A percentile compares a stretch with the other conserved stretches of the same genome.
These are phyloP conservation scores for human (Homo sapiens) DNA, from an alignment of 2,113 vertebrate genomes.

Conservation along the genomic window GRCh38 chr9:126619501-126620000, in stretches of 20 bases:
- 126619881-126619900: not conserved
- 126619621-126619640: not conserved
- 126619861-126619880: not conserved
- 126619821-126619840: not conserved
- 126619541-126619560: not conserved
- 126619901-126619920: not conserved
- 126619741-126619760: conserved; percentile 65
- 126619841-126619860: conserved; percentile 10
- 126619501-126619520: not conserved
- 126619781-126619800: conserved; percentile 61
- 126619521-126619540: not conserved
- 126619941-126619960: not conserved
- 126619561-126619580: not conserved
- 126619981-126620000: not conserved
- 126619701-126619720: not conserved
- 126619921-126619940: not conserved
- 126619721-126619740: conserved; percentile 62
- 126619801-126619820: conserved; percentile 51
- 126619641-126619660: not conserved
- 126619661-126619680: not conserved
- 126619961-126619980: not conserved
- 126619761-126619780: conserved; percentile 45
- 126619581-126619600: not conserved
- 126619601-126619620: not conserved
- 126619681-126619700: conserved; percentile 11